Conservation (phyloP, 2,113 vertebrate genomes). For the Pampusana beccarii region DNA sequence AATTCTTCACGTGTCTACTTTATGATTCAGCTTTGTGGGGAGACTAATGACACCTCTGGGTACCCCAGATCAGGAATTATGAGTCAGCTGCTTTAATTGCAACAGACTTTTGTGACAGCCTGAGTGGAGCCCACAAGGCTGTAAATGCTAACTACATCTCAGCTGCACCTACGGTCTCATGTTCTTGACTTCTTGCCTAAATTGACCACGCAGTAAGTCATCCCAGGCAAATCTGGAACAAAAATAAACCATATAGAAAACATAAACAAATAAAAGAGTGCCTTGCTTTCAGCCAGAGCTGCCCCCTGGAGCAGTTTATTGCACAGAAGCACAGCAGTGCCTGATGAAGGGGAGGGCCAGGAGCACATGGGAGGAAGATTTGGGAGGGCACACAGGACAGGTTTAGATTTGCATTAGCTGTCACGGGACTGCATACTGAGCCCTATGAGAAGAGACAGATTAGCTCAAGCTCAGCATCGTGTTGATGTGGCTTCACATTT, state of each 20-base stretch:
- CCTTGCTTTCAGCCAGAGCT: background rate
- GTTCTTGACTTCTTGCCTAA: background rate
- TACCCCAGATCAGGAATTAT: background rate
- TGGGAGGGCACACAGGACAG: background rate
- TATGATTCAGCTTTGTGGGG: background rate
- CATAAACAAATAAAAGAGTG: background rate
- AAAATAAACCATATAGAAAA: background rate
- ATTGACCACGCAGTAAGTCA: background rate
- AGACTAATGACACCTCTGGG: background rate
- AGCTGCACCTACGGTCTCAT: background rate
- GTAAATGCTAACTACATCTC: background rate
- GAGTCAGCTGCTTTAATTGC: background rate
- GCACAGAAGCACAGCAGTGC: background rate
- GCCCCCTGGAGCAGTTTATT: background rate
- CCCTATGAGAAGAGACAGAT: background rate
- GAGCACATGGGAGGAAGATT: fast-evolving
- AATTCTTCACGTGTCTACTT: background rate
- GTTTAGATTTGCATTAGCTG: background rate
- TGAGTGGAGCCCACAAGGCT: background rate
- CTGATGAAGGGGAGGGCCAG: background rate
- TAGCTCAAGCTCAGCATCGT: background rate
- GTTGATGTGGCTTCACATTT: background rate
- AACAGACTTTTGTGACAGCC: background rate
- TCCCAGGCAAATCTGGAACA: background rate
- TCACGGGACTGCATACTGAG: background rate